These are phyloP conservation scores for Chesias legatella DNA, from an alignment of 2,888 invertebrate species.

Conservation along the genomic window DNA sequence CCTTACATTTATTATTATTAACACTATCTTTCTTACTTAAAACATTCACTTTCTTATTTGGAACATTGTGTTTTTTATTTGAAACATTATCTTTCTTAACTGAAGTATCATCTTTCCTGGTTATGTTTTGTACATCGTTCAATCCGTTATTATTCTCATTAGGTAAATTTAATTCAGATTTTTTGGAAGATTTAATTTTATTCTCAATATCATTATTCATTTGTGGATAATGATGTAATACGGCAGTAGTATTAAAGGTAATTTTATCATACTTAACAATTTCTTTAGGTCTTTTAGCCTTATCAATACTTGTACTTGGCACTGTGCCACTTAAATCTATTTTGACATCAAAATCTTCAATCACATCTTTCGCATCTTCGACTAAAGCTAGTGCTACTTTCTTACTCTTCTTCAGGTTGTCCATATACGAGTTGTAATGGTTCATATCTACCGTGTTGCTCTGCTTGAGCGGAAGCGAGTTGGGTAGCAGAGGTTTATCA, in stretches of 20 bases:
- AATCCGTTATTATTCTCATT: slow-evolving; percentile 60
- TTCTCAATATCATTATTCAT: slow-evolving; percentile 45
- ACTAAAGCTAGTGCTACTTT: slow-evolving; percentile 63
- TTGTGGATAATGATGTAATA: slow-evolving; percentile 73
- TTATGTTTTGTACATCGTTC: slow-evolving; percentile 12
- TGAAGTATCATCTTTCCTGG: slow-evolving; percentile 6
- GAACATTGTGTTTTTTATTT: background rate
- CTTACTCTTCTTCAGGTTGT: slow-evolving; percentile 63
- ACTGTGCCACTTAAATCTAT: slow-evolving; percentile 46
- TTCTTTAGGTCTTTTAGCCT: slow-evolving; percentile 53
- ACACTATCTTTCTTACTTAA: slow-evolving; percentile 47
- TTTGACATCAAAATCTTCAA: slow-evolving; percentile 46
- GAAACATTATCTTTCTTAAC: slow-evolving; percentile 22
- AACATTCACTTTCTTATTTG: slow-evolving; percentile 41
- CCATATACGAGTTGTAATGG: slow-evolving; percentile 68
- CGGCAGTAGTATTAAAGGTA: slow-evolving; percentile 71
- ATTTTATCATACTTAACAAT: slow-evolving; percentile 70
- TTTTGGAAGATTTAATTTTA: slow-evolving; percentile 41
- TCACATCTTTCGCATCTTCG: slow-evolving; percentile 62
- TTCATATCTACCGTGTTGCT: slow-evolving; percentile 73
- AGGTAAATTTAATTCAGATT: slow-evolving; percentile 53
- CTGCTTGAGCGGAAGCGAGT: slow-evolving; percentile 69
- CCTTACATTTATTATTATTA: slow-evolving; percentile 57
- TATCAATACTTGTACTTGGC: slow-evolving; percentile 60
- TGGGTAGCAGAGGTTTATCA: slow-evolving; percentile 66